phyloP scores from a whole-genome alignment of 2,888 invertebrate species.

The Strigamia maritima region DNA sequence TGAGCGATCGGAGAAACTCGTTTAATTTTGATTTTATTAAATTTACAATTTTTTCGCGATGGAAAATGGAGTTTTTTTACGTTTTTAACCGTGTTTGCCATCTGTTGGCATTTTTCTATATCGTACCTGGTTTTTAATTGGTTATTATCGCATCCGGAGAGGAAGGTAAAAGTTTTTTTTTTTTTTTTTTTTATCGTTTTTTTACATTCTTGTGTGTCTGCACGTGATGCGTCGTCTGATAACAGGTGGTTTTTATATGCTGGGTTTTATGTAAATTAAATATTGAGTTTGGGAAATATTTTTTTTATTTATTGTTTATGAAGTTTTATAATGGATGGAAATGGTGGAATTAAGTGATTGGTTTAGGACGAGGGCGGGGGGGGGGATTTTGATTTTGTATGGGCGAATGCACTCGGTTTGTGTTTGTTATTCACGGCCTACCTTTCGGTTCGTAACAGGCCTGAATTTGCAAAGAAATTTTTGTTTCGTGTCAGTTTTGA shows the following conservation, averaged over 20 bases:
- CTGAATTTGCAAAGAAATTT: not conserved
- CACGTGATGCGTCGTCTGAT: not conserved
- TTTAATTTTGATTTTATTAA: not conserved
- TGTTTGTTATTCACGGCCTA: not conserved
- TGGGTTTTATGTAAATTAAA: not conserved
- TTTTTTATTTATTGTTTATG: not conserved
- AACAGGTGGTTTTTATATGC: slow-evolving; percentile 16
- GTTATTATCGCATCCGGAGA: not conserved
- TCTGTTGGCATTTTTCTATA: not conserved
- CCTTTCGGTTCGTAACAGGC: not conserved
- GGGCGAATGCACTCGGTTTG: not conserved
- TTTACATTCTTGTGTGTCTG: not conserved
- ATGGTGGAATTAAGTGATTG: not conserved
- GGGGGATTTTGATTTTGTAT: not conserved
- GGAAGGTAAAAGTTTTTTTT: not conserved
- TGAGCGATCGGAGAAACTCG: not conserved
- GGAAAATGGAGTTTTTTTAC: not conserved
- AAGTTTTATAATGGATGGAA: not conserved
- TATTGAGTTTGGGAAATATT: not conserved
- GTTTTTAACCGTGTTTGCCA: not conserved
- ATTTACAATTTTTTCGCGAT: not conserved
- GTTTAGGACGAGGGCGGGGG: not conserved
- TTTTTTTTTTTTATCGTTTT: not conserved
- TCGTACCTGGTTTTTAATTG: not conserved
- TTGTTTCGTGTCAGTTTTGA: not conserved